Evolutionary conservation across 2,888 invertebrate genomes (phyloP), one percentile per base, ranked within the genome.

Genomic region (Lepidocyrtinus sp.): DNA sequence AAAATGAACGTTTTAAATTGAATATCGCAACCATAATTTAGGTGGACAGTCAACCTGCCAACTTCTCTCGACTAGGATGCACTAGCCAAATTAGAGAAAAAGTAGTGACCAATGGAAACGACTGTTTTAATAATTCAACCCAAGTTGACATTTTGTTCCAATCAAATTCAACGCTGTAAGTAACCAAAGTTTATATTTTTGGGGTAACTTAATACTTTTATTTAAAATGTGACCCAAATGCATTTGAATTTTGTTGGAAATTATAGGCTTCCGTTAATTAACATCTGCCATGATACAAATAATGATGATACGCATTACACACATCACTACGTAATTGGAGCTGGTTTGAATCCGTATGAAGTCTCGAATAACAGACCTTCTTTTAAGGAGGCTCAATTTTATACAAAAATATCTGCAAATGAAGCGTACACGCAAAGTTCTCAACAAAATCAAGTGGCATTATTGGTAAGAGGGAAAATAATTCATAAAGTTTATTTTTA

Each of bases 301-400:
- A 55, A 9, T 12, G 83, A 73, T 61, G 80, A 70, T 12, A 84
- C 85, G 0, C 3, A 83, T 2, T 62, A 73, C 50, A 61, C 84
- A 0, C 68, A 75, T 22, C 84, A 85, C 27, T 75, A 12, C 1
- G 72, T 85, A n/a, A 75, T 80, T 9, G 85, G 85, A 19, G 72
- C 59, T 17, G 84, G 77, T 1, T 22, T 83, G n/a, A 79, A 81
- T 61, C 63, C 81, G 1, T 79, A 74, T 67, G 85, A 86, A 73
- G 72, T 81, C 0, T 85, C 85, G 0, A 86, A 86, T 26, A 75
- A 72, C 19, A 65, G 86, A 21, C 86, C 86, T 9, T 72, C 76
- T 50, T 86, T 86, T 50, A 86, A 85, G 24, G 79, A 83, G 55
- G 83, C 72, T 0, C 69, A 82, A 19, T 84, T 82, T 68, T 86